Evolutionary conservation across 2,888 invertebrate species (phyloP).

Genomic region (Pseudeuparius sepicola): DNA sequence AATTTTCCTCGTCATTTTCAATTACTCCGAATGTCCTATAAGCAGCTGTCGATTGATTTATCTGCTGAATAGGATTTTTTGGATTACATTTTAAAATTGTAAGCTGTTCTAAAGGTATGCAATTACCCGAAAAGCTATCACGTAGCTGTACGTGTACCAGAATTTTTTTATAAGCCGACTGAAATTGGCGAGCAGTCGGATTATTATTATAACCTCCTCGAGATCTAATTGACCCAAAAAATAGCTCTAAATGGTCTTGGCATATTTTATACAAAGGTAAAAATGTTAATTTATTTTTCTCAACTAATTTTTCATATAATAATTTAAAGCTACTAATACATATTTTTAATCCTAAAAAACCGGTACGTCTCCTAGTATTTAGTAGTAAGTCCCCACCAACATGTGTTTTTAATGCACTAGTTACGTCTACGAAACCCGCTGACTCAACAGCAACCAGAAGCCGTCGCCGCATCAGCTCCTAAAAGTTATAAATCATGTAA

Average conservation of each 20-base stretch:
- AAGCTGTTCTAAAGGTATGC: too few relatives aligned
- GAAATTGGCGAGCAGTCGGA: conserved; percentile 8
- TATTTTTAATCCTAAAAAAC: conserved; percentile 7
- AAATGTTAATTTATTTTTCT: conserved; percentile 5
- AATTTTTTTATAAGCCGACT: conserved; percentile 10
- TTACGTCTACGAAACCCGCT: too few relatives aligned
- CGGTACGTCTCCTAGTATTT: conserved; percentile 6
- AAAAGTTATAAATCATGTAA: too few relatives aligned
- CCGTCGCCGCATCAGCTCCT: too few relatives aligned
- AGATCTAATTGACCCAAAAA: conserved; percentile 3
- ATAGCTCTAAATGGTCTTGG: conserved; percentile 6
- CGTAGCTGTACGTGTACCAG: too few relatives aligned
- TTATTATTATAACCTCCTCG: conserved; percentile 10
- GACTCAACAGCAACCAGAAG: too few relatives aligned
- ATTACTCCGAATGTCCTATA: too few relatives aligned
- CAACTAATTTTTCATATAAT: conserved; percentile 3
- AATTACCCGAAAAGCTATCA: too few relatives aligned
- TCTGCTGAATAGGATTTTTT: too few relatives aligned
- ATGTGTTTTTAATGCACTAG: conserved; percentile 5
- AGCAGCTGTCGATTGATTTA: too few relatives aligned
- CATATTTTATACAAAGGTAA: conserved; percentile 8
- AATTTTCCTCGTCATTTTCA: too few relatives aligned
- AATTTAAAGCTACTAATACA: conserved; percentile 5
- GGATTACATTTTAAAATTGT: too few relatives aligned
- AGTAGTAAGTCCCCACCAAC: conserved; percentile 3